Percentiles rank a stretch among this genome's conserved stretches.
phyloP scores from a whole-genome alignment of 2,888 invertebrate species.

The Drosophila robusta region DNA sequence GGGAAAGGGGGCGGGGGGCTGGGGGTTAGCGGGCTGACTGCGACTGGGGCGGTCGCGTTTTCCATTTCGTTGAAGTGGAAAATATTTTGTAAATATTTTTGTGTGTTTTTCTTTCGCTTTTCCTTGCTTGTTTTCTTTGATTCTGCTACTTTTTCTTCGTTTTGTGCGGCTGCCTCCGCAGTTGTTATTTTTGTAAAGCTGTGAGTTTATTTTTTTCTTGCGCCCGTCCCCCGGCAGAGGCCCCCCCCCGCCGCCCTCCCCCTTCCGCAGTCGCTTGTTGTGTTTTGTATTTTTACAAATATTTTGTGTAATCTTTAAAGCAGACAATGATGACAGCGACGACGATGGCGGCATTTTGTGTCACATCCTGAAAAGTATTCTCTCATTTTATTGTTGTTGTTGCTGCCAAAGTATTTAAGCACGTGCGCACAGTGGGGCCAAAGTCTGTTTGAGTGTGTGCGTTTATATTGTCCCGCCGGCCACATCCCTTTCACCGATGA shows the following conservation, averaged over 20 bases:
- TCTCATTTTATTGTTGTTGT: constrained; percentile 35
- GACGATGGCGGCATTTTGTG: constrained; percentile 82
- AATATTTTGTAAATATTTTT: constrained; percentile 82
- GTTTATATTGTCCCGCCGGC: constrained; percentile 28
- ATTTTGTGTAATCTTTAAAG: constrained; percentile 82
- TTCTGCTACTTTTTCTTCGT: constrained; percentile 25
- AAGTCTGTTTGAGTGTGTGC: constrained; percentile 2
- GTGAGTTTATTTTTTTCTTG: constrained; percentile 66
- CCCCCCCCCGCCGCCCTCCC: background rate
- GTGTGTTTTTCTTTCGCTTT: constrained; percentile 51
- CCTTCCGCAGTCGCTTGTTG: constrained; percentile 44
- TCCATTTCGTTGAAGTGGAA: constrained; percentile 81
- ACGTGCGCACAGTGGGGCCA: constrained; percentile 75
- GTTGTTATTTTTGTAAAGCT: constrained; percentile 80
- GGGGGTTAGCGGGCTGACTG: constrained; percentile 26
- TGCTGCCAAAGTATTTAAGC: constrained; percentile 74
- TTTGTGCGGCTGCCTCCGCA: constrained; percentile 67
- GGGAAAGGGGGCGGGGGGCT: background rate
- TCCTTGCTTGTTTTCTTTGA: constrained; percentile 39
- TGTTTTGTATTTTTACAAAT: constrained; percentile 78
- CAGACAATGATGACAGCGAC: constrained; percentile 81
- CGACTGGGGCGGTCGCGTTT: constrained; percentile 78
- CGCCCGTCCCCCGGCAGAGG: background rate
- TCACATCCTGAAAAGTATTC: constrained; percentile 76
- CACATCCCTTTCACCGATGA: constrained; percentile 49